Conservation (phyloP, 2,888 invertebrate genomes). For the Agelastica alni region DNA sequence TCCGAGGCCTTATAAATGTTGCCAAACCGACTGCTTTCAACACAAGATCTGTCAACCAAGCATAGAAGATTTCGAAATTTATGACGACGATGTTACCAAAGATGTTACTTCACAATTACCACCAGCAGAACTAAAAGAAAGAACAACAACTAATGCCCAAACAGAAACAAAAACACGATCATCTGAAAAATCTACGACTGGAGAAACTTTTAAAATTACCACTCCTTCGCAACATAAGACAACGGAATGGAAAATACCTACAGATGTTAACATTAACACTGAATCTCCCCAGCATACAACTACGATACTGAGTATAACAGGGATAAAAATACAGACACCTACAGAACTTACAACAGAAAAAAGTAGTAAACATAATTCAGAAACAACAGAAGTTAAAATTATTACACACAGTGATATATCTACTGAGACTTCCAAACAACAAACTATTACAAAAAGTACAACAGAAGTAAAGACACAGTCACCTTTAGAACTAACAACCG, state of each 20-base stretch:
- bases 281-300: no score
- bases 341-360: not conserved
- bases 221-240: no score
- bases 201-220: no score
- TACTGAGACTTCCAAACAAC: not conserved
- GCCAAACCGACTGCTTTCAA: slow-evolving; percentile 27
- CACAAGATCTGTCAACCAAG: slow-evolving; percentile 31
- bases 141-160: not conserved
- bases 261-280: no score
- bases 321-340: not conserved
- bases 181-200: not conserved
- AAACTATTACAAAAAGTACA: not conserved
- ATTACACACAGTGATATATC: not conserved
- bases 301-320: no score
- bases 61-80: not conserved
- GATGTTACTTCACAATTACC: not conserved
- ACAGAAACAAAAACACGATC: not conserved
- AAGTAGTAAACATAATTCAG: not conserved
- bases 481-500: no score
- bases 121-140: not conserved
- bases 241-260: no score
- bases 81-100: no score
- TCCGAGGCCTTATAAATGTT: slow-evolving; percentile 32
- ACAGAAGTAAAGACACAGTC: no score
- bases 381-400: not conserved